Evolutionary conservation across 2,888 invertebrate genomes (phyloP).

Genomic region (Leptura quadrifasciata): DNA sequence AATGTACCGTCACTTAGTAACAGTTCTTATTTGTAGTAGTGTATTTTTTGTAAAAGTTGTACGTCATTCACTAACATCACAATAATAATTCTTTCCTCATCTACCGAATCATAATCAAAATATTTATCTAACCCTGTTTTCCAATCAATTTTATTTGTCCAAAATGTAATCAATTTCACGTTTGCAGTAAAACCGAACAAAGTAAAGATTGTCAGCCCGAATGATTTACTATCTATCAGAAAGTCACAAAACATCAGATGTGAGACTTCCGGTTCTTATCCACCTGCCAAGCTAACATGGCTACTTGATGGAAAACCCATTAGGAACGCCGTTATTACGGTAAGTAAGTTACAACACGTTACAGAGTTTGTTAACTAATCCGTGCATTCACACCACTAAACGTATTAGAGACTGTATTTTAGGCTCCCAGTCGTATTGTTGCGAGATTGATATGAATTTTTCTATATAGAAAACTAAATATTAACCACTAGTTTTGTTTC

Average conservation of each 20-base stretch:
- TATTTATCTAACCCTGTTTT: neutral
- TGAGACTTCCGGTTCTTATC: constrained; percentile 88
- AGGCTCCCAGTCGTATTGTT: neutral
- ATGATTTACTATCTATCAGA: constrained; percentile 84
- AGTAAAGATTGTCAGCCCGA: constrained; percentile 83
- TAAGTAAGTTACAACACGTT: constrained; percentile 70
- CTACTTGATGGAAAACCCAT: constrained; percentile 83
- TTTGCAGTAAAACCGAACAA: constrained; percentile 85
- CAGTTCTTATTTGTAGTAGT: too few species aligned
- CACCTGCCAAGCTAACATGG: constrained; percentile 89
- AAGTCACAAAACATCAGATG: constrained; percentile 85
- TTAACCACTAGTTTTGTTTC: too few species aligned
- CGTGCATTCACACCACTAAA: constrained; percentile 19
- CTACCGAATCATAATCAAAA: neutral
- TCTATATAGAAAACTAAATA: too few species aligned
- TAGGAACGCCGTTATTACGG: constrained; percentile 78
- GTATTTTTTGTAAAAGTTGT: too few species aligned
- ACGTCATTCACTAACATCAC: too few species aligned
- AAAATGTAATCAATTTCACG: constrained; percentile 23
- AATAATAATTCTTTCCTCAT: too few species aligned
- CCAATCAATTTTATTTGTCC: constrained; percentile 17
- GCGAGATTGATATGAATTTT: neutral
- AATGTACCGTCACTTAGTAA: too few species aligned
- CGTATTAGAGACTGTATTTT: constrained; percentile 6
- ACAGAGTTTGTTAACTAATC: constrained; percentile 36